These are phyloP conservation scores for Macquaria australasica DNA, from an alignment of 2,113 vertebrate genomes.

Conservation along the genomic window DNA sequence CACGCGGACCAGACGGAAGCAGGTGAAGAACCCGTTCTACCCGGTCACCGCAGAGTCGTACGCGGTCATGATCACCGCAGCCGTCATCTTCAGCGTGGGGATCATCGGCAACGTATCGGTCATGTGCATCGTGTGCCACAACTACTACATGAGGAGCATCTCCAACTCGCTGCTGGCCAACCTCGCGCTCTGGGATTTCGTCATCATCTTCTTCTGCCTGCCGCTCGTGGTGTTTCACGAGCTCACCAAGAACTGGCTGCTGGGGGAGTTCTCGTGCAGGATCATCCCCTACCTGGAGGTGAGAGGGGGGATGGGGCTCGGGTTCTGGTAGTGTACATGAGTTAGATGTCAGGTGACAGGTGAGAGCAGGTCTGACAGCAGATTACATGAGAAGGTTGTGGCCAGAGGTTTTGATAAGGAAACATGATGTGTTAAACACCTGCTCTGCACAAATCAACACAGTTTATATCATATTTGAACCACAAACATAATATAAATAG, in stretches of 20 bases:
- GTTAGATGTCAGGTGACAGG: neutral
- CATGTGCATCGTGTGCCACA: constrained; percentile 98
- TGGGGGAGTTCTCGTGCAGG: constrained; percentile 96
- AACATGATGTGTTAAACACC: neutral
- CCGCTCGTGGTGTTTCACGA: constrained; percentile 95
- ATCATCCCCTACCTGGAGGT: constrained; percentile 98
- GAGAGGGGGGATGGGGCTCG: constrained; percentile 53
- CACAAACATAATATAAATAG: too few relatives aligned
- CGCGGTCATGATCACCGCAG: constrained; percentile 87
- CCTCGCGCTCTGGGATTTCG: constrained; percentile 97
- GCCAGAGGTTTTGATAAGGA: too few relatives aligned
- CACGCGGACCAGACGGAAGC: constrained; percentile 70
- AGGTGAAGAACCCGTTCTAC: constrained; percentile 93
- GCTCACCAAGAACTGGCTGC: constrained; percentile 94
- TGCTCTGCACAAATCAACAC: neutral
- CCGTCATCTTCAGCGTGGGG: constrained; percentile 92
- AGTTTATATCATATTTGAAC: too few relatives aligned
- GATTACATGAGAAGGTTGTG: too few relatives aligned
- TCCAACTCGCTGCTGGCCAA: constrained; percentile 97
- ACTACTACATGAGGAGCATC: constrained; percentile 98
- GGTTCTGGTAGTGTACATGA: neutral
- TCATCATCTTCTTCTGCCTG: constrained; percentile 95
- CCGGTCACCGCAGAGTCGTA: constrained; percentile 90
- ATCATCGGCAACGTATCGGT: constrained; percentile 95
- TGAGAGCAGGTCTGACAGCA: neutral